A percentile compares a stretch with the other conserved stretches of the same genome.
phyloP scores from a whole-genome alignment of 2,888 invertebrate genomes.

The Rhopalosiphum nymphaeae region DNA sequence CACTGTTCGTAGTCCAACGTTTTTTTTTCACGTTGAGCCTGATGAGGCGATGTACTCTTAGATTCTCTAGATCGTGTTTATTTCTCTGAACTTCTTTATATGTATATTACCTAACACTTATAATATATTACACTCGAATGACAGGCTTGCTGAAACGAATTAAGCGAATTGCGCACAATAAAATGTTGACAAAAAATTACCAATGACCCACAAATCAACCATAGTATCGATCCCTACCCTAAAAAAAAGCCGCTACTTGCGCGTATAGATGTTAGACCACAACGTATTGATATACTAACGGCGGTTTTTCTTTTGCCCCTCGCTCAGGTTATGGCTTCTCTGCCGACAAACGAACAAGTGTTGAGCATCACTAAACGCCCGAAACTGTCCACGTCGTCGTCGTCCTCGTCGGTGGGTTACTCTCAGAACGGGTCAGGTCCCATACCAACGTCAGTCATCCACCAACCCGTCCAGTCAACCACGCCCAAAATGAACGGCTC shows the following conservation, averaged over 20 bases:
- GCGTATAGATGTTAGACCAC: neutral
- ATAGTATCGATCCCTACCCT: neutral
- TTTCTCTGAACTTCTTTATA: neutral
- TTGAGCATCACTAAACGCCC: slow-evolving; percentile 85
- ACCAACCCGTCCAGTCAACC: slow-evolving; percentile 72
- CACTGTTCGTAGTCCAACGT: neutral
- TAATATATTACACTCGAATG: neutral
- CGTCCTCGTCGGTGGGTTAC: slow-evolving; percentile 68
- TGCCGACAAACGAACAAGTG: slow-evolving; percentile 88
- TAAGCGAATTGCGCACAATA: neutral
- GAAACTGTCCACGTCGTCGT: slow-evolving; percentile 71
- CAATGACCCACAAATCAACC: neutral
- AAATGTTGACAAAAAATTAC: neutral
- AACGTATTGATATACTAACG: neutral
- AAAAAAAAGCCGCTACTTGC: neutral
- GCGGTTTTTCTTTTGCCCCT: neutral
- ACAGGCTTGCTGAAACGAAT: neutral
- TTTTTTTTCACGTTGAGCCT: too few species aligned
- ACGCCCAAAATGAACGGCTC: slow-evolving; percentile 59
- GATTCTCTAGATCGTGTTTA: neutral
- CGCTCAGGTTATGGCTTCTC: slow-evolving; percentile 79
- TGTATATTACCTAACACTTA: neutral
- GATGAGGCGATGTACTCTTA: neutral
- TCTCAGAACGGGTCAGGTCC: slow-evolving; percentile 66
- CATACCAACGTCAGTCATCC: slow-evolving; percentile 76